phyloP scores from a whole-genome alignment of 2,888 invertebrate species.

The Plusia festucae region DNA sequence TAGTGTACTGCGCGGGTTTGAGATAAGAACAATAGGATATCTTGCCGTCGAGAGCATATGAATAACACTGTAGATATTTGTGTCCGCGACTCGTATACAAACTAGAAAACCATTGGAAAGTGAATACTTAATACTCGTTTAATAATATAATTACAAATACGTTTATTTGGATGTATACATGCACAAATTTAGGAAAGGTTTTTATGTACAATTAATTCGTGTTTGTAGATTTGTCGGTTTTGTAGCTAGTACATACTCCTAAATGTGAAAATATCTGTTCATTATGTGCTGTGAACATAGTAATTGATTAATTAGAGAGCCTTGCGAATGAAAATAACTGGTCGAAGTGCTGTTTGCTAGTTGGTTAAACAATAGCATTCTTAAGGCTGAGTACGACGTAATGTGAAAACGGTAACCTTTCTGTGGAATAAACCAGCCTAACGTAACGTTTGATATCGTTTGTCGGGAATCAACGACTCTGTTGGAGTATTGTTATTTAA shows the following conservation, averaged over 20 bases:
- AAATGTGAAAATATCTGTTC: slow-evolving; percentile 35
- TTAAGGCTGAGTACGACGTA: slow-evolving; percentile 53
- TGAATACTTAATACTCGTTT: slow-evolving; percentile 48
- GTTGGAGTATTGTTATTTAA: slow-evolving; percentile 43
- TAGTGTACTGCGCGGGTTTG: slow-evolving; percentile 17
- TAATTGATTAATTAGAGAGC: slow-evolving; percentile 58
- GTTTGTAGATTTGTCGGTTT: slow-evolving; percentile 12
- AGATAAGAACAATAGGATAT: slow-evolving; percentile 52
- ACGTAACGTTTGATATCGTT: slow-evolving; percentile 54
- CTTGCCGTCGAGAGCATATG: slow-evolving; percentile 21
- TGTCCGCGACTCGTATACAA: slow-evolving; percentile 28
- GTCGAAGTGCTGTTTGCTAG: slow-evolving; percentile 53
- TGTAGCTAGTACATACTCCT: slow-evolving; percentile 12
- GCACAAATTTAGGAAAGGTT: slow-evolving; percentile 27
- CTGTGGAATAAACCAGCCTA: slow-evolving; percentile 43
- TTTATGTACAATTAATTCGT: slow-evolving; percentile 46
- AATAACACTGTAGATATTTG: slow-evolving; percentile 36
- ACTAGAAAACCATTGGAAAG: slow-evolving; percentile 54
- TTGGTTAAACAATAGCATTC: slow-evolving; percentile 58
- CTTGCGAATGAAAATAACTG: slow-evolving; percentile 57
- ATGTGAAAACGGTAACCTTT: slow-evolving; percentile 63
- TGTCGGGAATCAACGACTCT: slow-evolving; percentile 44
- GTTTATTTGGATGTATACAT: slow-evolving; percentile 34
- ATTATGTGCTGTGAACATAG: slow-evolving; percentile 34
- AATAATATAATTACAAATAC: slow-evolving; percentile 51